Evolutionary conservation across 2,113 vertebrate species (phyloP).

Genomic region (Camelus bactrianus): DNA sequence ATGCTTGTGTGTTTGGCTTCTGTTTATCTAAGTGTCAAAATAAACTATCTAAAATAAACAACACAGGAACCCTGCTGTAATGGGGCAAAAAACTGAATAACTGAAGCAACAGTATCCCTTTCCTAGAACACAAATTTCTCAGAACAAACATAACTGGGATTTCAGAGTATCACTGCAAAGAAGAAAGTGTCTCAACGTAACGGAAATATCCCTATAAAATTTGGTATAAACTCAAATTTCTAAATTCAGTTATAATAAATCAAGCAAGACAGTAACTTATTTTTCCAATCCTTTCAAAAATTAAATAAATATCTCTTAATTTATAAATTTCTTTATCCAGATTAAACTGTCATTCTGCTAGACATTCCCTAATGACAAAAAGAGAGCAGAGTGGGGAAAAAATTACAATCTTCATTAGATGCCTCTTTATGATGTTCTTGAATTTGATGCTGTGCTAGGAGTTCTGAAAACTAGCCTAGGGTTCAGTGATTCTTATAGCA

Average conservation of each 20-base stretch:
- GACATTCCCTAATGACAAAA: neutral
- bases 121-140: constrained; percentile 76
- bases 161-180: constrained; percentile 65
- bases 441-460: neutral
- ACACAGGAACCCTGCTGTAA: constrained; percentile 84
- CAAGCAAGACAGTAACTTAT: neutral
- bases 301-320: constrained; percentile 29
- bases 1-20: constrained; percentile 83
- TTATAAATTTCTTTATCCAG: constrained; percentile 31
- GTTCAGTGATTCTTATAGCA: neutral
- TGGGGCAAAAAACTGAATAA: constrained; percentile 80
- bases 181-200: neutral
- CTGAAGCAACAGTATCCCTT: constrained; percentile 74
- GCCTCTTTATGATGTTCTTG: neutral
- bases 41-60: constrained; percentile 86
- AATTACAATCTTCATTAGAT: neutral
- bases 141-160: constrained; percentile 65
- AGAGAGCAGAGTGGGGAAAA: neutral
- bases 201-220: constrained; percentile 26
- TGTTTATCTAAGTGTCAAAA: constrained; percentile 89
- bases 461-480: neutral
- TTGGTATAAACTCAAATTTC: constrained; percentile 40
- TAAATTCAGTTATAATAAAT: constrained; percentile 54
- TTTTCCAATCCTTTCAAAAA: constrained; percentile 49
- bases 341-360: neutral